A percentile compares a stretch with the other conserved stretches of the same genome.
These are phyloP conservation scores for Phymastichus coffea DNA, from an alignment of 1,140 invertebrate species.

Conservation along the genomic window DNA sequence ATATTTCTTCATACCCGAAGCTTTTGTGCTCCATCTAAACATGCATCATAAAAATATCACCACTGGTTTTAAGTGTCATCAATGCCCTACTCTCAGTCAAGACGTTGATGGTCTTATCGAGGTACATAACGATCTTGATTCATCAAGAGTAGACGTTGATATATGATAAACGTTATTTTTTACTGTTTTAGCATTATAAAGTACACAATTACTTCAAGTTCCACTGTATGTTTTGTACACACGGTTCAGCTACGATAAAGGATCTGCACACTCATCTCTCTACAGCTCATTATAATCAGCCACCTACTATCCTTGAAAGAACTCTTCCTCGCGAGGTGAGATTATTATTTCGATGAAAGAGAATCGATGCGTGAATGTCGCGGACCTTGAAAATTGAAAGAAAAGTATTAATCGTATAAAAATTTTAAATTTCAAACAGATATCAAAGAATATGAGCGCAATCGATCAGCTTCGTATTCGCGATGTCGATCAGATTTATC, in stretches of 20 bases:
- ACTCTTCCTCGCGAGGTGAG: slow-evolving; percentile 42
- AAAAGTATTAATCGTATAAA: background rate
- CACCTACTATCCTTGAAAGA: slow-evolving; percentile 51
- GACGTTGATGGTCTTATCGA: slow-evolving; percentile 39
- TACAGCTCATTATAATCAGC: slow-evolving; percentile 50
- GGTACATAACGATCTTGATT: slow-evolving; percentile 34
- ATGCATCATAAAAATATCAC: slow-evolving; percentile 38
- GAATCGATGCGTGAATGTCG: too few relatives aligned
- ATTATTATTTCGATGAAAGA: too few relatives aligned
- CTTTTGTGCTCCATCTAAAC: slow-evolving; percentile 47
- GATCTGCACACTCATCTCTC: slow-evolving; percentile 56
- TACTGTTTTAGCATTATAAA: slow-evolving; percentile 50
- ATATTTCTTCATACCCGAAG: slow-evolving; percentile 48
- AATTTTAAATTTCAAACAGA: too few relatives aligned
- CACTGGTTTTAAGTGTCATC: slow-evolving; percentile 43
- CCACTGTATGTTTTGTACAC: slow-evolving; percentile 58
- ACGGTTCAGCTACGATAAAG: slow-evolving; percentile 47
- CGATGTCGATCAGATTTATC: slow-evolving; percentile 38
- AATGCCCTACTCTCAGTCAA: slow-evolving; percentile 33
- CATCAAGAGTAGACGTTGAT: background rate
- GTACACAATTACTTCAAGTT: slow-evolving; percentile 53
- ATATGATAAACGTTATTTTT: background rate
- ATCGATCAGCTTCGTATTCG: slow-evolving; percentile 43
- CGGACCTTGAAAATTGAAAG: too few relatives aligned
- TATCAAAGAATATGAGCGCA: slow-evolving; percentile 36